Evolutionary conservation across 2,797 vertebrate genomes (phyloP).

Genomic region (Antennarius maculatus): DNA sequence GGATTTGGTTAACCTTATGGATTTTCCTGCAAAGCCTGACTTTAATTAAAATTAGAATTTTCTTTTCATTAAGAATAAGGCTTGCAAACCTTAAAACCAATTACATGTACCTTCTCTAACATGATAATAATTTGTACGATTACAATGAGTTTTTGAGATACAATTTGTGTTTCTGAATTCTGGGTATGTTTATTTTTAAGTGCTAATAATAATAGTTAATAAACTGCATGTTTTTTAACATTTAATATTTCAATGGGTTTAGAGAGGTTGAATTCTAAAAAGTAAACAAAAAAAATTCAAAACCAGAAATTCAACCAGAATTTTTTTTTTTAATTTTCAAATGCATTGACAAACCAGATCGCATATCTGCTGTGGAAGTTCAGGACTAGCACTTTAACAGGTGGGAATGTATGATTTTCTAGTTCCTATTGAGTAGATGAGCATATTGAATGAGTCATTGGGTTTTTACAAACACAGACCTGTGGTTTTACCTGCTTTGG

Average conservation of each 20-base stretch:
- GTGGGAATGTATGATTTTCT: too few relatives aligned
- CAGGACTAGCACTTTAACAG: too few relatives aligned
- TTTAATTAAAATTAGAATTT: background rate
- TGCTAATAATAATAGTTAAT: too few relatives aligned
- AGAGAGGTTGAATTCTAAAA: background rate
- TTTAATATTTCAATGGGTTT: background rate
- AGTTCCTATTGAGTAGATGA: slow-evolving; percentile 4
- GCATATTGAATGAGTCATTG: slow-evolving; percentile 25
- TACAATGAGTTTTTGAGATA: background rate
- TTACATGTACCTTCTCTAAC: too few relatives aligned
- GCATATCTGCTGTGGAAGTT: too few relatives aligned
- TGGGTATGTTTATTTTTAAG: background rate
- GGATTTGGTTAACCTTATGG: slow-evolving; percentile 7
- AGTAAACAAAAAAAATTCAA: background rate
- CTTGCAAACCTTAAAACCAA: too few relatives aligned
- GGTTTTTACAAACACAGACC: slow-evolving; percentile 22
- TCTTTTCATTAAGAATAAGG: too few relatives aligned
- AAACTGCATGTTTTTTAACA: too few relatives aligned
- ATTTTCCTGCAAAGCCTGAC: slow-evolving; percentile 17
- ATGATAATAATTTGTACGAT: background rate
- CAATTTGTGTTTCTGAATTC: slow-evolving; percentile 1
- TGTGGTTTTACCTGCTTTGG: slow-evolving; percentile 13
- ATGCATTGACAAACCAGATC: too few relatives aligned
- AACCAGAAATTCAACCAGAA: too few relatives aligned
- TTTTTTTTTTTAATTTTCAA: too few relatives aligned